These are phyloP conservation scores for Perodicticus potto DNA, from an alignment of 2,797 vertebrate species.

Conservation along the genomic window DNA sequence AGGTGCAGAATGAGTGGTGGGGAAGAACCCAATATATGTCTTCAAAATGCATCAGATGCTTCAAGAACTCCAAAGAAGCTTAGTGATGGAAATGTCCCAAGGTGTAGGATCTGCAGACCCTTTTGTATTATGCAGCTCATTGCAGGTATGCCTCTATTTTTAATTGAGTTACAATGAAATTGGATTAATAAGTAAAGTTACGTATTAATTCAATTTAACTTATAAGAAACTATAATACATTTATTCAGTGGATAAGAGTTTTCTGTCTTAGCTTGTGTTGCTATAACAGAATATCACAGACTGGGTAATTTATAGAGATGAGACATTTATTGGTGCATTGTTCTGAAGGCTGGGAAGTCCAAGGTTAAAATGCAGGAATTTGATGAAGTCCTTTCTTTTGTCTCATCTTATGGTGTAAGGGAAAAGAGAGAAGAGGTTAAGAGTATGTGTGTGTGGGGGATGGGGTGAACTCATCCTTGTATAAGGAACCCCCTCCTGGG, in stretches of 20 bases:
- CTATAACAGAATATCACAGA: not conserved
- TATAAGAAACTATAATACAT: not conserved
- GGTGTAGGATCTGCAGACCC: not conserved
- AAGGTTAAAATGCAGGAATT: not conserved
- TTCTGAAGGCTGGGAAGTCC: not conserved
- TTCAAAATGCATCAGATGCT: not conserved
- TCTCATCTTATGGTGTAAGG: not conserved
- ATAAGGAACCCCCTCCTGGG: not conserved
- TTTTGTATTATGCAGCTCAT: not conserved
- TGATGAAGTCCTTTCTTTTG: not conserved
- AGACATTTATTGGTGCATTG: not conserved
- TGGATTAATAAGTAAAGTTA: not conserved
- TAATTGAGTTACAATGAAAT: constrained; percentile 28
- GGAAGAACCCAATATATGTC: not conserved
- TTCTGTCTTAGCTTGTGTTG: not conserved
- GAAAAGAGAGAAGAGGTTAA: not conserved
- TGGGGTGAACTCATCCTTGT: not conserved
- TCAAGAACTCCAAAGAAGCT: not conserved
- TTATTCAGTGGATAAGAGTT: not conserved
- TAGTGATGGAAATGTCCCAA: not conserved
- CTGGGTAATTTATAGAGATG: not conserved
- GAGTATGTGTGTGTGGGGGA: not conserved
- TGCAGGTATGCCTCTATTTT: not conserved
- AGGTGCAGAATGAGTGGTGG: not conserved
- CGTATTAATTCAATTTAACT: not conserved